Conservation (phyloP, 2,888 invertebrate species). For the Elegia similella region DNA sequence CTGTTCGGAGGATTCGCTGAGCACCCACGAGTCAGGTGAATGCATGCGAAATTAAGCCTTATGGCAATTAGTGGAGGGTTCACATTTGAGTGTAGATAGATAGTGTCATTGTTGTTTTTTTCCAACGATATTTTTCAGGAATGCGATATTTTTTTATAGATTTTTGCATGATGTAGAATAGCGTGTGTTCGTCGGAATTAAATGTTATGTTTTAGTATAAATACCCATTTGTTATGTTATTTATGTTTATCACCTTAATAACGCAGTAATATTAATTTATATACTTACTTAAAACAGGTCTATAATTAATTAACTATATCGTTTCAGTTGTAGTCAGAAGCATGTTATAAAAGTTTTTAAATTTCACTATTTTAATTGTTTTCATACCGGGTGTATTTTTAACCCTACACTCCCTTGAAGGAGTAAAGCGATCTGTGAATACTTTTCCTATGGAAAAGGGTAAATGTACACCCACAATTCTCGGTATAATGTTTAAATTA, state of each 20-base stretch:
- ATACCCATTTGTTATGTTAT: background rate
- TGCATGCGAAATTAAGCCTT: conserved; percentile 58
- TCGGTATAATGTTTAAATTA: no score
- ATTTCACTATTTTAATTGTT: no score
- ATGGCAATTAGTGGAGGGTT: conserved; percentile 36
- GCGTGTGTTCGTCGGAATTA: background rate
- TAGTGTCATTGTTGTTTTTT: background rate
- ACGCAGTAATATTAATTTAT: no score
- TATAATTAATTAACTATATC: no score
- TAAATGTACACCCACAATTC: no score
- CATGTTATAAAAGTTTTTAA: no score
- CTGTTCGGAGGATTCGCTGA: conserved; percentile 90
- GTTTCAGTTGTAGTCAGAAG: no score
- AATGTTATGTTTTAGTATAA: background rate
- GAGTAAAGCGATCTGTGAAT: no score
- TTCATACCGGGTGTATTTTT: no score
- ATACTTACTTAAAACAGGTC: no score
- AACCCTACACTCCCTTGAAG: no score
- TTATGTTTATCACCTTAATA: background rate
- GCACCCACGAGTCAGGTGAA: conserved; percentile 91
- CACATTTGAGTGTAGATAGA: conserved; percentile 50
- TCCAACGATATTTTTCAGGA: background rate
- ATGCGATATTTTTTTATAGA: conserved; percentile 16
- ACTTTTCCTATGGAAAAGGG: no score
- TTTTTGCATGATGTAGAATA: conserved; percentile 23